These are phyloP conservation scores for Rhinoraja longicauda DNA, from an alignment of 2,797 vertebrate genomes.

Conservation along the genomic window DNA sequence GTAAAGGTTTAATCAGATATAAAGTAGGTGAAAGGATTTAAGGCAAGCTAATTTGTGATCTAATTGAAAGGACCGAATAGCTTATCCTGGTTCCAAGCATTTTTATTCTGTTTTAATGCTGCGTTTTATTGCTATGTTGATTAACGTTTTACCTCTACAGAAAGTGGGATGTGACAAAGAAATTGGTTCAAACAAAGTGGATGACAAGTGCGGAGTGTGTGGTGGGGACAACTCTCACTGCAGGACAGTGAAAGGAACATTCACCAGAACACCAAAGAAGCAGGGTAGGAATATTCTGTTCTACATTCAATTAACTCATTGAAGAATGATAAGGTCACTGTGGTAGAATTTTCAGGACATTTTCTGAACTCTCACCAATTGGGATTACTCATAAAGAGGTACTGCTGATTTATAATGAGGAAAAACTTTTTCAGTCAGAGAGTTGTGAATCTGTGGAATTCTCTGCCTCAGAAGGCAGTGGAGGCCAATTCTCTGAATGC, in stretches of 20 bases:
- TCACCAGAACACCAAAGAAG: conserved; percentile 86
- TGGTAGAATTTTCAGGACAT: not conserved
- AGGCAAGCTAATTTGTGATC: not conserved
- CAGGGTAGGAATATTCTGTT: conserved; percentile 67
- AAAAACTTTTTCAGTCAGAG: too few species aligned
- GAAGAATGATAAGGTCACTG: not conserved
- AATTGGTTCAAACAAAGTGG: conserved; percentile 83
- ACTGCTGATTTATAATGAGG: too few species aligned
- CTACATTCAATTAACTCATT: not conserved
- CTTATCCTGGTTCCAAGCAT: not conserved
- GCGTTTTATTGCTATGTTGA: not conserved
- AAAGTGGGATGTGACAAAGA: conserved; percentile 95
- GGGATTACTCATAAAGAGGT: not conserved
- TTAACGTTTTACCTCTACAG: conserved; percentile 55
- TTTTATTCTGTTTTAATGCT: not conserved
- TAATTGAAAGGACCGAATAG: not conserved
- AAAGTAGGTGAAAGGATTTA: not conserved
- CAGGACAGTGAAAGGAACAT: conserved; percentile 86
- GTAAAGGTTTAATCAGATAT: not conserved
- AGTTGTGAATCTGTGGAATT: too few species aligned
- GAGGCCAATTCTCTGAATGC: too few species aligned
- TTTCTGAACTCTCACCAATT: not conserved
- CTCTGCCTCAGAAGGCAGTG: too few species aligned
- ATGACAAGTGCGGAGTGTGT: conserved; percentile 94
- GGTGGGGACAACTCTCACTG: conserved; percentile 93